These are phyloP conservation scores for Battus philenor DNA, from an alignment of 1,140 invertebrate genomes.

Conservation along the genomic window DNA sequence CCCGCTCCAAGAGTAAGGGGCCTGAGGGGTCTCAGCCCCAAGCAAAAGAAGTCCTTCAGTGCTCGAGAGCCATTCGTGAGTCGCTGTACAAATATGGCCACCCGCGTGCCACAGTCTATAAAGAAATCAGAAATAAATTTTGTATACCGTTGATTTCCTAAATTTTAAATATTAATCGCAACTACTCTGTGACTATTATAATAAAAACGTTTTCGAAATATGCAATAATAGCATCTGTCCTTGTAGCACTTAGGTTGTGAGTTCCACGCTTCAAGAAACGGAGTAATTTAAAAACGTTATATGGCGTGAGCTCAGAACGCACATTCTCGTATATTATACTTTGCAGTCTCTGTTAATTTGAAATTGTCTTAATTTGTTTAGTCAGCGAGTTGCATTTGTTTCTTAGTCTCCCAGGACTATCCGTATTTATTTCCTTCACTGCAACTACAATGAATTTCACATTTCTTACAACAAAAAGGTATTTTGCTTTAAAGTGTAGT, in stretches of 20 bases:
- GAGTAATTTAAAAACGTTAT: constrained; percentile 39
- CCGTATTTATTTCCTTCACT: constrained; percentile 31
- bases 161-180: background rate
- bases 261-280: constrained; percentile 18
- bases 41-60: constrained; percentile 58
- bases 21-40: constrained; percentile 49
- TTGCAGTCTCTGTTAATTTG: constrained; percentile 56
- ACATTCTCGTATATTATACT: constrained; percentile 57
- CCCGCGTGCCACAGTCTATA: constrained; percentile 30
- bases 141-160: constrained; percentile 13
- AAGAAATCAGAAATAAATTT: constrained; percentile 8
- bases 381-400: constrained; percentile 42
- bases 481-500: background rate
- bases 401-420: constrained; percentile 34
- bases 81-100: constrained; percentile 40
- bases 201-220: constrained; percentile 16
- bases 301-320: constrained; percentile 36
- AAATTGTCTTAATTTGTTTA: constrained; percentile 66
- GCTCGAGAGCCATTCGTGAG: constrained; percentile 54
- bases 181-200: constrained; percentile 20
- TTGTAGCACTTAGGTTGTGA: constrained; percentile 28
- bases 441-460: too few species aligned
- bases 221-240: constrained; percentile 31
- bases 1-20: constrained; percentile 43
- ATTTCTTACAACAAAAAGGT: background rate